phyloP scores from a whole-genome alignment of 2,888 invertebrate genomes.

The Drosophila nr. perissopoda region DNA sequence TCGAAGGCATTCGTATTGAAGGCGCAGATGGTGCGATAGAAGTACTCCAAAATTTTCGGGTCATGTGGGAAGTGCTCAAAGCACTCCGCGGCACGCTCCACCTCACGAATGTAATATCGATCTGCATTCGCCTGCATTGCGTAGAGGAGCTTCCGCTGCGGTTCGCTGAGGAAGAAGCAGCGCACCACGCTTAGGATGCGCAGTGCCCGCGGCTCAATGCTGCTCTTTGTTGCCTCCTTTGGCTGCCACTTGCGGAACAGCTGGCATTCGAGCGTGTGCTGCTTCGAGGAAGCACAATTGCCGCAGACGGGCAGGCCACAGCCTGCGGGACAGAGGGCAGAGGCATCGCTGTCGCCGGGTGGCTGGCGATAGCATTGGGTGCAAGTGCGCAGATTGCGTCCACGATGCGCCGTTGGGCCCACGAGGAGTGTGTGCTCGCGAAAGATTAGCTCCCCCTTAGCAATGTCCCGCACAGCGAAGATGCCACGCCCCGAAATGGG shows the following conservation, averaged over 20 bases:
- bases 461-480: conserved; percentile 88
- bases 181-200: conserved; percentile 82
- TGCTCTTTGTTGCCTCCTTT: conserved; percentile 78
- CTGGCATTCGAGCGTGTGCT: conserved; percentile 88
- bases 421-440: conserved; percentile 89
- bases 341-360: conserved; percentile 71
- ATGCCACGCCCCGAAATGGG: conserved; percentile 90
- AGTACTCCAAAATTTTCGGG: conserved; percentile 75
- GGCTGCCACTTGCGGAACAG: conserved; percentile 87
- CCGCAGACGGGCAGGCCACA: conserved; percentile 90
- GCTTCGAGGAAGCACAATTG: conserved; percentile 86
- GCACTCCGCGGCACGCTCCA: conserved; percentile 75
- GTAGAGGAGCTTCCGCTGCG: conserved; percentile 78
- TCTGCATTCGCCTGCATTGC: conserved; percentile 84
- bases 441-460: conserved; percentile 89
- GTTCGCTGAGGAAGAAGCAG: conserved; percentile 80
- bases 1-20: conserved; percentile 85
- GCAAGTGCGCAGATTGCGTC: conserved; percentile 87
- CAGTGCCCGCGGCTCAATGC: conserved; percentile 75
- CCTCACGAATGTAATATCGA: conserved; percentile 77
- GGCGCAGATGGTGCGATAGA: conserved; percentile 83
- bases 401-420: conserved; percentile 88
- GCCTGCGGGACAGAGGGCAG: conserved; percentile 86
- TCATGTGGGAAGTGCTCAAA: conserved; percentile 83
- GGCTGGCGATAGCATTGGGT: conserved; percentile 87